These are phyloP conservation scores for Galaxea fascicularis DNA, from an alignment of 92 coral and sea anemone species.

Conservation along the genomic window DNA sequence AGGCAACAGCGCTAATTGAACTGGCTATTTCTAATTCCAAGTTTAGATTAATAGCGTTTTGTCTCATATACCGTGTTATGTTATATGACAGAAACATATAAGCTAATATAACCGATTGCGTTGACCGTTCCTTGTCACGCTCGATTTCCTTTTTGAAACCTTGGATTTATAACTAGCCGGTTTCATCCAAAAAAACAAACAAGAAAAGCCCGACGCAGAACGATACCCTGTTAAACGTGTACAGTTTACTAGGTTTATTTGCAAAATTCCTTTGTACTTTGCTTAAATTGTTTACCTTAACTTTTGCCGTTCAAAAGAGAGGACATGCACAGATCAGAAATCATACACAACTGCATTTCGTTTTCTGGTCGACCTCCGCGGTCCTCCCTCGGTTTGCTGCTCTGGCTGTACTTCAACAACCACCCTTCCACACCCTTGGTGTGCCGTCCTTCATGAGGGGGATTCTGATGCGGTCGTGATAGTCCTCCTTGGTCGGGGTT, in stretches of 20 bases:
- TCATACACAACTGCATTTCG: too few species aligned
- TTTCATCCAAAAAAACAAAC: not conserved
- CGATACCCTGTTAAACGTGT: too few species aligned
- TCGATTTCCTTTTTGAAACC: too few species aligned
- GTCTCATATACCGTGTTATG: too few species aligned
- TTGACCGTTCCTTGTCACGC: too few species aligned
- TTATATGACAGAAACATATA: not conserved
- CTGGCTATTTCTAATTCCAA: too few species aligned
- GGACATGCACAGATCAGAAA: slow-evolving; percentile 4
- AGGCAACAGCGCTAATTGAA: too few species aligned
- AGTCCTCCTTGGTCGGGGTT: slow-evolving; percentile 25
- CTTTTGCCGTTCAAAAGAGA: not conserved
- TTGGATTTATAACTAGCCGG: not conserved
- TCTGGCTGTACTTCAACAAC: slow-evolving; percentile 60
- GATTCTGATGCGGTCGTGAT: not conserved
- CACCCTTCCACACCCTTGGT: slow-evolving; percentile 42
- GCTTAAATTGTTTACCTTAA: not conserved
- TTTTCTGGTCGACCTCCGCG: slow-evolving; percentile 56
- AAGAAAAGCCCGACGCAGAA: too few species aligned
- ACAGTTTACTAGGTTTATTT: too few species aligned
- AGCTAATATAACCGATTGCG: not conserved
- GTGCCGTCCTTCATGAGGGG: slow-evolving; percentile 25
- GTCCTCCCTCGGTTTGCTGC: slow-evolving; percentile 58
- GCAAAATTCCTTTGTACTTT: too few species aligned
- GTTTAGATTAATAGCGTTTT: too few species aligned